Base-by-base conservation (phyloP, 2,888 invertebrate genomes). In the Rhimphoctona megacephalus region DNA sequence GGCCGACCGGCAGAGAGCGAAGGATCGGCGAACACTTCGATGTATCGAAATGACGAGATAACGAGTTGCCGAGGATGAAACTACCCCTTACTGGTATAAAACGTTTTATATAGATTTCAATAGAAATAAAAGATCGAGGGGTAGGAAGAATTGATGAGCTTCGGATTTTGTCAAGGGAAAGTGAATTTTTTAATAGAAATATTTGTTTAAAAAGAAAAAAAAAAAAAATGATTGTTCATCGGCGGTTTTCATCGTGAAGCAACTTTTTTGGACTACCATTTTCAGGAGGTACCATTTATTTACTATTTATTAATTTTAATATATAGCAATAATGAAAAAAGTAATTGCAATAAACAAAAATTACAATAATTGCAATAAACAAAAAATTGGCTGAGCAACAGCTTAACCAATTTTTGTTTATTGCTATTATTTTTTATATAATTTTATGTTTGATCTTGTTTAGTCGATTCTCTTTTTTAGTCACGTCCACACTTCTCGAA, bases 31-130 rank as follows among this genome's bases (percentile, higher is more conserved):
- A 69, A 49, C 6, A 81, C 74, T 61, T 30, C 70, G 86, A 81
- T 83, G 72, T 80, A 90, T 90, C 90, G 90, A 87, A 88, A 88
- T 89, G 85, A 89, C 88, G 80, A 89, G 86, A 90, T 90, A 90
- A 89, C 88, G 87, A 88, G 87, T 70, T 43, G 9, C 77, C 81
- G 70, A 85, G 87, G 81, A 89, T 86, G 85, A 84, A 88, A 89
- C 81, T 83, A 74, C 66, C 86, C 87, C 89, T 85, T 8, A 17
- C 17, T n/a, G 9, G 17, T 52, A 8, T 19, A 39, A 14, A 66
- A 33, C 36, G 36, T n/a, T 36, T 36, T 39, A 22, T 43, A 69
- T 11, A 14, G 14, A 22, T 22, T n/a, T 22, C 43, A 14, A 25
- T 5, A 25, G 67, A 36, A 36, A 67, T 46, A 2, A 46, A 69